Evolutionary conservation across 2,888 invertebrate species (phyloP).

Genomic region (Perizoma affinitatum): DNA sequence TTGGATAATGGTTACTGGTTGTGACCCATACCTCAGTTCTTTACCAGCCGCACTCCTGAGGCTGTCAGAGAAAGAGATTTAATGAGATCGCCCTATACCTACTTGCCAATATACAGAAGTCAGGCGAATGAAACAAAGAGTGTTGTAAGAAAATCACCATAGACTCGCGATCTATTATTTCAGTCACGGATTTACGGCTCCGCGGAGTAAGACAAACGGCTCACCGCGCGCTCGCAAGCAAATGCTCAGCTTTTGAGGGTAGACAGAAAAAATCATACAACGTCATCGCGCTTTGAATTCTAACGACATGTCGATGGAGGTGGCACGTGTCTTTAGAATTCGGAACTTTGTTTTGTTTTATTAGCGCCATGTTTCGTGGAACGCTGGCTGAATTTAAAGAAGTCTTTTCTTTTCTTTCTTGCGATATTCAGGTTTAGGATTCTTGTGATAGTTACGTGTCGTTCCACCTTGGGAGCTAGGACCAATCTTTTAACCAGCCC

Average conservation of each 20-base stretch:
- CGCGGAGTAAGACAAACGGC: conserved; percentile 62
- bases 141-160: not conserved
- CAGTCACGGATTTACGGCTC: conserved; percentile 67
- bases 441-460: no score
- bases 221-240: conserved; percentile 58
- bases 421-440: no score
- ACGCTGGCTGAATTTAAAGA: conserved; percentile 20
- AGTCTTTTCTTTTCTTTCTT: not conserved
- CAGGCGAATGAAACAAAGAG: no score
- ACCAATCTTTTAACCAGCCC: no score
- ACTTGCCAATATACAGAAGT: no score
- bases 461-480: no score
- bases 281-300: conserved; percentile 39
- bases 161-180: conserved; percentile 51
- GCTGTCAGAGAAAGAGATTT: no score
- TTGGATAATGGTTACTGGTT: no score
- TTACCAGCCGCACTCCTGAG: no score
- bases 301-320: conserved; percentile 31
- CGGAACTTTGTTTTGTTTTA: conserved; percentile 39
- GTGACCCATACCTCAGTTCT: no score
- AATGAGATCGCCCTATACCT: no score
- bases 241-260: conserved; percentile 52
- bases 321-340: conserved; percentile 41
- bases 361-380: conserved; percentile 26
- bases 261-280: conserved; percentile 41